phyloP scores from a whole-genome alignment of 2,888 invertebrate species.

The Blomia tropicalis region DNA sequence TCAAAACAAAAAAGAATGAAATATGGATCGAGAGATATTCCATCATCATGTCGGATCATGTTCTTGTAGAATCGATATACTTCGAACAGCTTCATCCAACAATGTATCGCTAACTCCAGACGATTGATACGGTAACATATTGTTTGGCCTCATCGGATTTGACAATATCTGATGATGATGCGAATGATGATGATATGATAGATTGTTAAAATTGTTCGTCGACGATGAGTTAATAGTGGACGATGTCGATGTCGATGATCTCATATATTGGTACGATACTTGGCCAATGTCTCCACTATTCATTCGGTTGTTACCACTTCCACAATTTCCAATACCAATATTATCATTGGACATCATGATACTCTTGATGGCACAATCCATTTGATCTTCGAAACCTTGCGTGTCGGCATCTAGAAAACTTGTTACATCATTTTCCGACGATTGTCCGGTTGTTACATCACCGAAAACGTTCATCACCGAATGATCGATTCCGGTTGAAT shows the following conservation, averaged over 20 bases:
- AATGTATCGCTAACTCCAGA: constrained; percentile 35
- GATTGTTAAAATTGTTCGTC: neutral
- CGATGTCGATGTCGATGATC: neutral
- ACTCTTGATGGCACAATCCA: constrained; percentile 62
- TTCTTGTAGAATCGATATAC: constrained; percentile 37
- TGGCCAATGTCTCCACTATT: too few species aligned
- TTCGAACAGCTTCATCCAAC: constrained; percentile 43
- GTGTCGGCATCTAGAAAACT: constrained; percentile 40
- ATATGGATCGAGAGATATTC: neutral
- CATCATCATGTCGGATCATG: neutral
- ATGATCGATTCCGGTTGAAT: constrained; percentile 16
- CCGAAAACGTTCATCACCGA: constrained; percentile 27
- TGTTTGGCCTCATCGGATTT: neutral
- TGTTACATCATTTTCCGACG: constrained; percentile 22
- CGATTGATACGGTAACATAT: neutral
- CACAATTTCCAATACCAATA: neutral
- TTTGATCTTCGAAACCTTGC: constrained; percentile 52
- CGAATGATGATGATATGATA: neutral
- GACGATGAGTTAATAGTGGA: neutral
- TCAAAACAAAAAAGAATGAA: neutral
- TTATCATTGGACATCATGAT: constrained; percentile 41
- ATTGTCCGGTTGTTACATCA: constrained; percentile 26
- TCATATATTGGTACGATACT: neutral
- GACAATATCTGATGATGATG: constrained; percentile 9
- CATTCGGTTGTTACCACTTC: neutral